These are phyloP conservation scores for Tapera naevia DNA, from an alignment of 2,797 vertebrate genomes.

Conservation along the genomic window DNA sequence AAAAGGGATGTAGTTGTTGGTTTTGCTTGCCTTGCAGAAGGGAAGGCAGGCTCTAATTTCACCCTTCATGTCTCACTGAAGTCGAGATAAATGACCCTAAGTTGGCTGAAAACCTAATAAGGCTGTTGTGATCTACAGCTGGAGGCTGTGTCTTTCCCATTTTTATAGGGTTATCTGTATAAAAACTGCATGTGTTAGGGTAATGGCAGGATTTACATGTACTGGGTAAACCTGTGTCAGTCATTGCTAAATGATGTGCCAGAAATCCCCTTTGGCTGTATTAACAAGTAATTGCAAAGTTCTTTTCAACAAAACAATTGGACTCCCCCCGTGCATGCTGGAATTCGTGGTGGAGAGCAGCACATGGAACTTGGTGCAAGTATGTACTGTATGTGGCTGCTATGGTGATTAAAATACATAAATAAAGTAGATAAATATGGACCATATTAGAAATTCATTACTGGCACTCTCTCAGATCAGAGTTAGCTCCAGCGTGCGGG, in stretches of 20 bases:
- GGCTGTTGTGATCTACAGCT: background rate
- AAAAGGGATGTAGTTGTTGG: background rate
- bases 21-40: background rate
- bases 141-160: background rate
- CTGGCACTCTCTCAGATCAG: constrained; percentile 1
- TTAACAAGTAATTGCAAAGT: background rate
- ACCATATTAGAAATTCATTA: constrained; percentile 58
- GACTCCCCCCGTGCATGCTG: background rate
- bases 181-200: background rate
- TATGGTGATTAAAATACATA: constrained; percentile 55
- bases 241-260: background rate
- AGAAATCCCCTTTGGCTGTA: background rate
- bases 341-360: background rate
- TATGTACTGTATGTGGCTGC: constrained; percentile 58
- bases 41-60: background rate
- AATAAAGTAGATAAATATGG: constrained; percentile 66
- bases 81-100: background rate
- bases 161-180: background rate
- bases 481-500: background rate
- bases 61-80: background rate
- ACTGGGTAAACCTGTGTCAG: background rate
- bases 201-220: background rate
- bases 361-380: background rate
- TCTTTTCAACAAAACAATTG: background rate
- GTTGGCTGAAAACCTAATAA: background rate